A percentile compares a stretch with the other conserved stretches of the same genome.
These are phyloP conservation scores for Drosophila basisetae DNA, from an alignment of 2,888 invertebrate genomes.

Conservation along the genomic window DNA sequence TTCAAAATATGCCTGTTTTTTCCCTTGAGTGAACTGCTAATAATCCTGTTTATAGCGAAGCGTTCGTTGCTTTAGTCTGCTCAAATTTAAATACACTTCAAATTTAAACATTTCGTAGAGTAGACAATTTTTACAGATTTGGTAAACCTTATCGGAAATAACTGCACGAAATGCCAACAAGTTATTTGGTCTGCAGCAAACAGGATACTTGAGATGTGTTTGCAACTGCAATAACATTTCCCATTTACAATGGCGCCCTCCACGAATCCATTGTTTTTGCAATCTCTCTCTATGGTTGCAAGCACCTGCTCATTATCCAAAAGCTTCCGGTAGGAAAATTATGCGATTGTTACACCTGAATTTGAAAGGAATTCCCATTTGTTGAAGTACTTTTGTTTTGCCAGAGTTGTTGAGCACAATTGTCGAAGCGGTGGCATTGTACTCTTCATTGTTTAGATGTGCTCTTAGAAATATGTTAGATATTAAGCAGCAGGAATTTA, in stretches of 20 bases:
- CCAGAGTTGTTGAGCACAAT: conserved; percentile 44
- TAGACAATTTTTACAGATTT: background rate
- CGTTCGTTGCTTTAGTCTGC: background rate
- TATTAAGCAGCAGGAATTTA: background rate
- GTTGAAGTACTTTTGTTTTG: conserved; percentile 17
- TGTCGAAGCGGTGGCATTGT: conserved; percentile 34
- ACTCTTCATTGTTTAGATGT: background rate
- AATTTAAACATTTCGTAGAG: background rate
- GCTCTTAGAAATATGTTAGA: background rate
- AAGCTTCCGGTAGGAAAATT: conserved; percentile 64
- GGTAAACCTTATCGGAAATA: background rate
- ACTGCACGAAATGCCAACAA: background rate
- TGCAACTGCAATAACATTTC: conserved; percentile 39
- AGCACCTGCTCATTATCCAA: conserved; percentile 64
- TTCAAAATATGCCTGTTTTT: background rate
- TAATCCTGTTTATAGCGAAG: background rate
- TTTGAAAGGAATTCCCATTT: conserved; percentile 42
- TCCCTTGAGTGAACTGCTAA: background rate
- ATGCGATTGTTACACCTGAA: conserved; percentile 53
- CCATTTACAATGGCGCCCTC: conserved; percentile 25
- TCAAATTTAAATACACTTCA: background rate
- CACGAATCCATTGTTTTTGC: conserved; percentile 25
- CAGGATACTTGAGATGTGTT: background rate
- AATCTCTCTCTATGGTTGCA: conserved; percentile 23
- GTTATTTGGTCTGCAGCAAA: background rate